Base-by-base conservation (phyloP, 1,140 invertebrate species). In the Trichonephila clavipes region DNA sequence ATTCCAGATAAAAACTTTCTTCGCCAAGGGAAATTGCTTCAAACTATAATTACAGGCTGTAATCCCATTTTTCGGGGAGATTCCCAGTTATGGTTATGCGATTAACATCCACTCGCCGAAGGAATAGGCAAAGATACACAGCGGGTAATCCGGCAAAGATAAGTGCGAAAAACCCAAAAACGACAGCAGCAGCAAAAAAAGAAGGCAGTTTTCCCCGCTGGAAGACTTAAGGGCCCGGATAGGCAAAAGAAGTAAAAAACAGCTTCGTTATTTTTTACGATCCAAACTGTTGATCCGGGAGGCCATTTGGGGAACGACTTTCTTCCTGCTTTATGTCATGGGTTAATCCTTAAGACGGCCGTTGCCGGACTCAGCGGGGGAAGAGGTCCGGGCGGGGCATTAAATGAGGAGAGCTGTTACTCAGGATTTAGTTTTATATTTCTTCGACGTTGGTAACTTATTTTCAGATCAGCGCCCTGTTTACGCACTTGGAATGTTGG, bases 251-350 rank as follows among this genome's bases (percentile, higher is more conserved):
- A 61, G 83, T 85, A 58, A 61, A 85, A 85, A 85, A 85, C 72
- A 77, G 28, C 81, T 92, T 92, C 90, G 90, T 92, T 92, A 92
- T 92, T 86, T 92, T 92, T 92, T 92, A 92, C 83, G 91, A 87
- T 92, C 90, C 91, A 66, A 92, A 92, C 91, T 92, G 91, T 92
- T 92, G 91, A 87, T 92, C 91, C 81, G 18, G 24, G 90, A 51
- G 61, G 90, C 81, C 90, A 91, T 91, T 91, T 83, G 34, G 58
- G 58, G 62, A 91, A 87, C 82, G 91, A 34, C 91, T 64, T 87
- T 87, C 83, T 92, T 92, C 91, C 91, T 92, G 83, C 62, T 92
- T 92, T 92, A 92, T 92, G 91, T 69, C 91, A 87, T 85, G 83
- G 91, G 91, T 92, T 92, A 92, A 92, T 92, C 91, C 91, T 59